Percentiles rank a stretch among this genome's conserved stretches.
Evolutionary conservation across 2,113 vertebrate genomes (phyloP).

Genomic region (Zosterops lateralis): DNA sequence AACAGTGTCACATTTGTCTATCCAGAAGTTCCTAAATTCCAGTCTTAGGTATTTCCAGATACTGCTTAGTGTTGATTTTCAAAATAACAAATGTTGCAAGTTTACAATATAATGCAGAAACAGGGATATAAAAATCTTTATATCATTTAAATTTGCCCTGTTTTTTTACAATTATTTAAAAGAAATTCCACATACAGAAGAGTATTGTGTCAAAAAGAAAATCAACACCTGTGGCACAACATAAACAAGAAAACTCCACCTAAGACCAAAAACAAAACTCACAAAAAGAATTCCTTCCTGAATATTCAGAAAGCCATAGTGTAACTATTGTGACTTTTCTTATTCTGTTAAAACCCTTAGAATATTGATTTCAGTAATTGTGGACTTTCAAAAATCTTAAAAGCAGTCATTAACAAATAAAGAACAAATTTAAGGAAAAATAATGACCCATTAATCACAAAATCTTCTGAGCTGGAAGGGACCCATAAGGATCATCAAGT

Average conservation of each 20-base stretch:
- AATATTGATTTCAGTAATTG: constrained; percentile 2
- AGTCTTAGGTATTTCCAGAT: not conserved
- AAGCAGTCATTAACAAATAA: not conserved
- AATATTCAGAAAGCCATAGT: not conserved
- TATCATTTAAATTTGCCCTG: not conserved
- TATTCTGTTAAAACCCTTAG: not conserved
- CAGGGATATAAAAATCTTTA: not conserved
- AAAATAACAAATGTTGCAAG: not conserved
- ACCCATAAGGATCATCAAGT: not conserved
- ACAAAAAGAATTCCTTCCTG: not conserved
- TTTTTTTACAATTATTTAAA: not conserved
- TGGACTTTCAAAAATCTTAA: not conserved
- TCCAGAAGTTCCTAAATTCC: not conserved
- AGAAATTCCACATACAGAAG: not conserved
- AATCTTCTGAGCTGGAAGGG: not conserved
- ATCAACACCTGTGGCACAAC: not conserved
- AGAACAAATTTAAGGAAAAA: not conserved
- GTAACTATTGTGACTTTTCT: not conserved
- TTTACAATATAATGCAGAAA: not conserved
- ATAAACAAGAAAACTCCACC: not conserved
- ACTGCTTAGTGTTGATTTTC: not conserved
- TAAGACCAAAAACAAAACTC: not conserved
- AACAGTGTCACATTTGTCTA: not conserved
- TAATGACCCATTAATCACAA: not conserved
- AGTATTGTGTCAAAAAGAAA: not conserved